Evolutionary conservation across 1,140 invertebrate species (phyloP), one percentile per base, ranked within the genome.

Genomic region (Drosophila elegans): DNA sequence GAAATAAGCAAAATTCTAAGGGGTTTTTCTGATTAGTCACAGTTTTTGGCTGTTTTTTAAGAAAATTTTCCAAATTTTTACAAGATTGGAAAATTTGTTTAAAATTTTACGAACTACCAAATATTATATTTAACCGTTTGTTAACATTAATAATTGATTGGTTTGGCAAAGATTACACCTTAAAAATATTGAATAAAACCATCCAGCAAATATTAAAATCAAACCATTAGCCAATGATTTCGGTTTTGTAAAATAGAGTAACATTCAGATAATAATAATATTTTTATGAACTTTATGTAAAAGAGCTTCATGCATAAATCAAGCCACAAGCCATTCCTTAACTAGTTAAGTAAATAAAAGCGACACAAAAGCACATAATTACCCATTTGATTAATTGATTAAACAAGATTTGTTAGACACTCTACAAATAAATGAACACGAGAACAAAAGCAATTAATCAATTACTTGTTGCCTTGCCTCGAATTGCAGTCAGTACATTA

Each of bases 341-440:
- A 10, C 9, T 10, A 21, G 10, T 61, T 29, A 0, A n/a, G 7
- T 29, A 48, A n/a, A 4, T 39, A 29, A 55, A 54, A 67, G 66
- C 41, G 32, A 9, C 39, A 38, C n/a, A 29, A 6, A 0, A 13
- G 16, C 42, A 73, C 21, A 68, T 83, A 84, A 56, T 83, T 83
- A 83, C 80, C 80, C 80, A 83, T 83, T 66, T 57, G 48, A 34
- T 60, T 46, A 57, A 41, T 59, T 44, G 45, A 46, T 52, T 38
- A 67, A 49, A 67, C 34, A 13, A 16, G 73, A 45, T 32, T 32
- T 29, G 36, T 57, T 71, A 71, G 27, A 39, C 53, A 64, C 51
- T 69, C 42, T 68, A 74, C 21, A 57, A 72, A 36, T 71, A 72
- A 57, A 38, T 32, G 21, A 13, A 29, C 13, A 36, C 44, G 27